These are phyloP conservation scores for Drosophila setifemur DNA, from an alignment of 1,140 invertebrate genomes.

Conservation along the genomic window DNA sequence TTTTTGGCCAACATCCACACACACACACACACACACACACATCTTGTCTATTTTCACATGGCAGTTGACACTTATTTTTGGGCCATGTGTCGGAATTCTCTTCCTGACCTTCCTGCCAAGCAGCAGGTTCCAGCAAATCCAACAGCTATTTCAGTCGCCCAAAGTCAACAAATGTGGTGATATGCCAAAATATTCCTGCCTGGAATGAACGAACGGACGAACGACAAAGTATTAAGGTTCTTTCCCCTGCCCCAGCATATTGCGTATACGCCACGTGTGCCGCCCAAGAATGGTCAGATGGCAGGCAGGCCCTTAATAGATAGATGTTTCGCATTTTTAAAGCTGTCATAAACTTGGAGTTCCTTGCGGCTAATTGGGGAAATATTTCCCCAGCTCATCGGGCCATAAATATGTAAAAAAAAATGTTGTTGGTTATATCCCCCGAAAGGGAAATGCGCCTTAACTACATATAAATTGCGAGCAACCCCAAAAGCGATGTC, in stretches of 20 bases:
- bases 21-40: not conserved
- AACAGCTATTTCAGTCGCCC: slow-evolving; percentile 34
- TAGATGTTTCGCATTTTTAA: slow-evolving; percentile 1
- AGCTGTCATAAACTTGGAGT: not conserved
- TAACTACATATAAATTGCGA: slow-evolving; percentile 9
- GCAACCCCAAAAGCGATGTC: not conserved
- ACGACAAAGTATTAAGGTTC: not conserved
- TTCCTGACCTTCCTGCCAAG: slow-evolving; percentile 9
- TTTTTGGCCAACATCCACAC: not conserved
- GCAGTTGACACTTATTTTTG: slow-evolving; percentile 48
- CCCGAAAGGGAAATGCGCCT: not conserved
- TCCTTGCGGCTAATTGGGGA: not conserved
- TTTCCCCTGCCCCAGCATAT: not conserved
- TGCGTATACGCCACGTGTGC: not conserved
- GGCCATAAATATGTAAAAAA: slow-evolving; percentile 23
- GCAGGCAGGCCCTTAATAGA: not conserved
- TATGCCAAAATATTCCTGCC: slow-evolving; percentile 1
- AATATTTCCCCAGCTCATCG: not conserved
- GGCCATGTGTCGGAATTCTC: slow-evolving; percentile 25
- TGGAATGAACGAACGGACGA: too few species aligned
- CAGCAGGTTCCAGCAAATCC: slow-evolving; percentile 10
- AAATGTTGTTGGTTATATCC: not conserved
- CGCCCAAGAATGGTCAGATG: too few species aligned
- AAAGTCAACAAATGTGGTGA: slow-evolving; percentile 34
- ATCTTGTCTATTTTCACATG: slow-evolving; percentile 31